Evolutionary conservation across 92 coral and sea anemone genomes (phyloP), one percentile per base, ranked within the genome.

Genomic region (Nematostella vectensis): DNA sequence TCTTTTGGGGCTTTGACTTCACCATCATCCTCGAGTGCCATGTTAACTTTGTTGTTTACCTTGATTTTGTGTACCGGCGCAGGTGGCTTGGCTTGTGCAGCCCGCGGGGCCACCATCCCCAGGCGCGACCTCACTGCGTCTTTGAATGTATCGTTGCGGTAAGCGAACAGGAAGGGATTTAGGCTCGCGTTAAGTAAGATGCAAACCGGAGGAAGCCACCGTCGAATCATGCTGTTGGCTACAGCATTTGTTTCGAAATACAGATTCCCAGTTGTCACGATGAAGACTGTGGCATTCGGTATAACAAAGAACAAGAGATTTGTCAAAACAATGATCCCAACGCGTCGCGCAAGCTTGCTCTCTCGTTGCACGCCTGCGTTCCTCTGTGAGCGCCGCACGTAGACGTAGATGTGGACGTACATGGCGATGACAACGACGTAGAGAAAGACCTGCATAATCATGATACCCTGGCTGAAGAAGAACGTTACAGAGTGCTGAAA

Each of bases 121-220:
- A n/a, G n/a, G n/a, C n/a, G n/a, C n/a, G n/a, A n/a, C 53, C 29
- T 61, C 1, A 61, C 9, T 17, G 31, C 39, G 19, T 20, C 36
- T 12, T 47, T 55, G 63, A 75, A 75, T 31, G 47, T 54, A 11
- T 58, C 64, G 28, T 75, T 75, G 36, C 75, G 21, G 58, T 38
- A 75, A 24, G 81, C 75, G 53, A 75, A 75, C n/a, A 75, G 59
- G 25, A 67, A 59, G 2, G 81, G 81, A 31, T 75, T 75, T 1
- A 67, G 23, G 57, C 68, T 66, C 0, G 81, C 62, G 50, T 75
- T 75, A 54, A 61, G 17, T 3, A 75, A 54, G 33, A 75, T 39
- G 25, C 81, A 75, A 27, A 75, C 37, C 23, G 81, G 81, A 3
- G 81, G 81, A 0, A 75, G 53, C 81, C 81, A 75, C 10, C 57